Evolutionary conservation across 2,797 vertebrate species (phyloP).

Genomic region (Intellagama lesueurii): DNA sequence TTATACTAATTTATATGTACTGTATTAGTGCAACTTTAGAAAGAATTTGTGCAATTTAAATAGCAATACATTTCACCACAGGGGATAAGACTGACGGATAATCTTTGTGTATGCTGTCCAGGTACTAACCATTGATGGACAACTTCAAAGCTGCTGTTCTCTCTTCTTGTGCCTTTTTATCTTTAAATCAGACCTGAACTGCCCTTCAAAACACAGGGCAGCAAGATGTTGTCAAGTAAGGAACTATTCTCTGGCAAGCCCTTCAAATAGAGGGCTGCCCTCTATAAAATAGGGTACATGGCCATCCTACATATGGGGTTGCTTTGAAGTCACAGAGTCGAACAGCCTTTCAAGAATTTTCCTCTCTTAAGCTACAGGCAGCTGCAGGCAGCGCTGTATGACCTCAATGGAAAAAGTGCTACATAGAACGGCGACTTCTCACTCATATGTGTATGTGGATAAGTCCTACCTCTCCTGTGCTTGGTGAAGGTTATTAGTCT

Average conservation of each 20-base stretch:
- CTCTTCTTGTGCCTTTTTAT: background rate
- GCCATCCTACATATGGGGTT: background rate
- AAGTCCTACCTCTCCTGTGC: background rate
- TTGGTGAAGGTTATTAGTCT: slow-evolving; percentile 9
- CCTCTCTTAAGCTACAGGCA: background rate
- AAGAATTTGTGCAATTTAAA: slow-evolving; percentile 1
- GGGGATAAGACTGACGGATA: background rate
- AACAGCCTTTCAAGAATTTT: background rate
- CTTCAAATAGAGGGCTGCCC: background rate
- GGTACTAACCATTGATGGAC: background rate
- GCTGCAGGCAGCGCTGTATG: background rate
- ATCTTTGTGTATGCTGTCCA: background rate
- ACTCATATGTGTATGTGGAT: background rate
- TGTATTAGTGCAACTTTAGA: background rate
- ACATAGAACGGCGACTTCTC: background rate
- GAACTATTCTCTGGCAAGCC: background rate
- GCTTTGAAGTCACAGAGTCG: background rate
- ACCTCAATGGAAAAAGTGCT: background rate
- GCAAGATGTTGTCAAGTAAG: background rate
- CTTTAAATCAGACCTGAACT: background rate
- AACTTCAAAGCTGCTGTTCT: background rate
- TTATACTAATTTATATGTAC: background rate
- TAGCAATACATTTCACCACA: background rate
- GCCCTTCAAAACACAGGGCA: background rate
- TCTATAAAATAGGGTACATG: background rate